These are phyloP conservation scores for Lepeophtheirus salmonis DNA, from an alignment of 1,140 invertebrate genomes.

Conservation along the genomic window DNA sequence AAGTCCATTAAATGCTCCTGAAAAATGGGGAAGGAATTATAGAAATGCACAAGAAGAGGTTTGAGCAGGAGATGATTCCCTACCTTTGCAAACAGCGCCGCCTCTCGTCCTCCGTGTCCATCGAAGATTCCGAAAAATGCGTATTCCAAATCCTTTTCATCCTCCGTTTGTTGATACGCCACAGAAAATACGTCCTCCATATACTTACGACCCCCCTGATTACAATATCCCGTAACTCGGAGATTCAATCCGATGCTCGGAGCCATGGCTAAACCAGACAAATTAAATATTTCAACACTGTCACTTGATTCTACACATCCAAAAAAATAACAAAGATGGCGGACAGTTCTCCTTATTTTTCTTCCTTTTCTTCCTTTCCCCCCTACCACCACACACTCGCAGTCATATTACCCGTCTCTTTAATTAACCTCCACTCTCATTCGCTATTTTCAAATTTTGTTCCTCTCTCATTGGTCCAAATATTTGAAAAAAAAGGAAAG, in stretches of 20 bases:
- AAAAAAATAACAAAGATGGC: not conserved
- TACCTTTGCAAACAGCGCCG: constrained; percentile 31
- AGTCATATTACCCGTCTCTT: not conserved
- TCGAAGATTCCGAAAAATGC: constrained; percentile 34
- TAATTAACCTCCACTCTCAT: not conserved
- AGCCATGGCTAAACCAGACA: not conserved
- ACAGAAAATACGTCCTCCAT: constrained; percentile 35
- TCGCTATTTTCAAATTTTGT: not conserved
- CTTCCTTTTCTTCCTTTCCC: not conserved
- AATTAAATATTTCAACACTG: not conserved
- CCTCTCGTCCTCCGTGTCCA: constrained; percentile 34
- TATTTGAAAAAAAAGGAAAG: not conserved
- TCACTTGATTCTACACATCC: not conserved
- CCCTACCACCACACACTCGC: not conserved
- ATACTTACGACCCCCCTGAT: constrained; percentile 35
- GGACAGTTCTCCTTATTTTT: not conserved
- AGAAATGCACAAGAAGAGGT: not conserved
- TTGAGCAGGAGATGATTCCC: not conserved
- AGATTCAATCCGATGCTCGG: constrained; percentile 24
- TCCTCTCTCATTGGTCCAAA: not conserved
- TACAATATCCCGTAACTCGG: constrained; percentile 29
- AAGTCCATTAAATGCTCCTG: constrained; percentile 80
- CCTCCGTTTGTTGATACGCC: constrained; percentile 25
- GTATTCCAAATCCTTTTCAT: constrained; percentile 26
- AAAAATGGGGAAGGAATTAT: not conserved